Evolutionary conservation across 2,888 invertebrate species (phyloP).

Genomic region (Pycnomerus fuliginosus): DNA sequence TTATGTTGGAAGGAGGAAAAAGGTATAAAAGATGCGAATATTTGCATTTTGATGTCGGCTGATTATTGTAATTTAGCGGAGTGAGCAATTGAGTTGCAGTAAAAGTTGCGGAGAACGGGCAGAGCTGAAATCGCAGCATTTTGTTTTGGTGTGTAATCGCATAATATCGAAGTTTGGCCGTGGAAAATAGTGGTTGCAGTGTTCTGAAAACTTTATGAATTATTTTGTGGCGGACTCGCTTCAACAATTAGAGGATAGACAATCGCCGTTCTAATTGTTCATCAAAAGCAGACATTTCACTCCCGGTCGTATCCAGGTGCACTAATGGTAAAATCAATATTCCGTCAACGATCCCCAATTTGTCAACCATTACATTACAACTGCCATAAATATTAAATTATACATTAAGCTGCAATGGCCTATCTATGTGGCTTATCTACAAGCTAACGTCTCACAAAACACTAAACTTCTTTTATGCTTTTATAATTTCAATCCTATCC

Average conservation of each 20-base stretch:
- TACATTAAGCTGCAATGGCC: slow-evolving; percentile 32
- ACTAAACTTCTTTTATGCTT: slow-evolving; percentile 15
- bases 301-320: slow-evolving; percentile 35
- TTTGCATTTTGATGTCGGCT: too few species aligned
- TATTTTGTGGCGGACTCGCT: slow-evolving; percentile 10
- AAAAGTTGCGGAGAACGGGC: too few species aligned
- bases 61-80: too few species aligned
- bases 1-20: too few species aligned
- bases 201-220: slow-evolving; percentile 12
- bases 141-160: too few species aligned
- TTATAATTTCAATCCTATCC: slow-evolving; percentile 21
- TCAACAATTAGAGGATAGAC: slow-evolving; percentile 17
- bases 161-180: too few species aligned
- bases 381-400: slow-evolving; percentile 42
- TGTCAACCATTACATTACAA: slow-evolving; percentile 42
- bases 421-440: slow-evolving; percentile 31
- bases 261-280: slow-evolving; percentile 29
- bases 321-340: slow-evolving; percentile 44
- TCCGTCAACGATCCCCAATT: slow-evolving; percentile 41
- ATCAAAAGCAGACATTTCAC: slow-evolving; percentile 29
- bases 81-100: too few species aligned
- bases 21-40: too few species aligned
- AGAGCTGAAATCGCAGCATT: too few species aligned
- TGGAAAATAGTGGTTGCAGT: too few species aligned
- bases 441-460: slow-evolving; percentile 19